Evolutionary conservation across 2,888 invertebrate species (phyloP).

Genomic region (Ferrisia virgata): DNA sequence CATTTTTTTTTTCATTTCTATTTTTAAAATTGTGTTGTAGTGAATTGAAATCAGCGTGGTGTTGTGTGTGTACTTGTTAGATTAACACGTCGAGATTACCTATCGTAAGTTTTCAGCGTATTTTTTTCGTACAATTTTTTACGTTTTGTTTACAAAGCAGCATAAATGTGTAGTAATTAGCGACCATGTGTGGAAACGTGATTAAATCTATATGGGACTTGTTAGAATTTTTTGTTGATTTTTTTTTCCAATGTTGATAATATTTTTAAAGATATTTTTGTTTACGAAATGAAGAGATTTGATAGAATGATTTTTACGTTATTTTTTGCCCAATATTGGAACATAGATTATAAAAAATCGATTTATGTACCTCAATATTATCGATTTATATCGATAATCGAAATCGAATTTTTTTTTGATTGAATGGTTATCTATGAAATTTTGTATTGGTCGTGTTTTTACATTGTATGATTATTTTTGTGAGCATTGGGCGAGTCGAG

Average conservation of each 20-base stretch:
- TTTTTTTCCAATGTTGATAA: background rate
- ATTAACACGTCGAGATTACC: background rate
- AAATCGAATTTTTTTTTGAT: too few relatives aligned
- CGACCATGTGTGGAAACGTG: background rate
- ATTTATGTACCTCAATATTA: too few relatives aligned
- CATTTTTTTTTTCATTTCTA: background rate
- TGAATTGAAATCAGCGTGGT: background rate
- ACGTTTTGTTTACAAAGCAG: background rate
- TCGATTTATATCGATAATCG: too few relatives aligned
- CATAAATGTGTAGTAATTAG: background rate
- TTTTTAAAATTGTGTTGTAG: background rate
- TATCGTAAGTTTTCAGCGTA: background rate
- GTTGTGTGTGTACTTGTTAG: background rate
- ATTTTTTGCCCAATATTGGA: too few relatives aligned
- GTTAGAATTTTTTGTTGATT: background rate
- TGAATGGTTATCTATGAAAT: too few relatives aligned
- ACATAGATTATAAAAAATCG: too few relatives aligned
- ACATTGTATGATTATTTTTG: too few relatives aligned
- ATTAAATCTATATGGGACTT: background rate
- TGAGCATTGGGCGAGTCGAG: too few relatives aligned
- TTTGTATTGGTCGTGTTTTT: too few relatives aligned
- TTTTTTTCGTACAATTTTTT: background rate
- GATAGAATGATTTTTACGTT: too few relatives aligned
- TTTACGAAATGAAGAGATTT: too few relatives aligned
- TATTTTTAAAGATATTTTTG: background rate